A percentile compares a stretch with the other conserved stretches of the same genome.
phyloP scores from a whole-genome alignment of 2,797 vertebrate genomes.

The Schizopygopsis pylzovi region DNA sequence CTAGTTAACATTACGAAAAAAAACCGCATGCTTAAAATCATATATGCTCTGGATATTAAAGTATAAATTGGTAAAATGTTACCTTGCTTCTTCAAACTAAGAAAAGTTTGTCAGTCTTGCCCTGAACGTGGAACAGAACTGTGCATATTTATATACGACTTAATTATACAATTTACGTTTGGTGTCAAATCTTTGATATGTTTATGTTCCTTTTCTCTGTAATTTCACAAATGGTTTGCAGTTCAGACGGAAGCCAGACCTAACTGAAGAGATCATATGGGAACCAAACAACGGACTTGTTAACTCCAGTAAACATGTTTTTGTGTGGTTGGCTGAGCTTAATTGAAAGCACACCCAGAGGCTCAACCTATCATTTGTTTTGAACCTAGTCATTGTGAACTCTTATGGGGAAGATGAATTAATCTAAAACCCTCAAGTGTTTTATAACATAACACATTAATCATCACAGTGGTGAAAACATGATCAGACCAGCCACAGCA shows the following conservation, averaged over 20 bases:
- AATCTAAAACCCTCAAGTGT: not conserved
- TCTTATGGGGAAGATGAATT: slow-evolving; percentile 1
- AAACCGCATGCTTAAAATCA: not conserved
- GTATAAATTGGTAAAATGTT: not conserved
- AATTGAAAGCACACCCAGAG: slow-evolving; percentile 3
- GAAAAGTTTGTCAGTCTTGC: not conserved
- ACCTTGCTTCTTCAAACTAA: not conserved
- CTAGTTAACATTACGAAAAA: not conserved
- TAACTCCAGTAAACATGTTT: slow-evolving; percentile 28
- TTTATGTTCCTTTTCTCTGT: slow-evolving; percentile 22
- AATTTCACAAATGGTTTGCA: not conserved
- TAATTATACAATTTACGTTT: not conserved
- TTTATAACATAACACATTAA: slow-evolving; percentile 7
- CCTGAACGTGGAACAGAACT: not conserved
- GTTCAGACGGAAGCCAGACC: not conserved
- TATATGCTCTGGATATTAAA: not conserved
- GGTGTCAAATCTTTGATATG: not conserved
- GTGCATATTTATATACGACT: not conserved
- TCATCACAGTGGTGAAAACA: not conserved
- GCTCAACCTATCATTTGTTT: not conserved
- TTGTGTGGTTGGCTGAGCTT: not conserved
- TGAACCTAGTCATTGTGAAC: not conserved
- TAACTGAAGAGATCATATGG: not conserved
- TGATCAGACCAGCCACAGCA: not conserved
- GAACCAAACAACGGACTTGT: not conserved